phyloP scores from a whole-genome alignment of 2,888 invertebrate species.

The Parnassius orleans region DNA sequence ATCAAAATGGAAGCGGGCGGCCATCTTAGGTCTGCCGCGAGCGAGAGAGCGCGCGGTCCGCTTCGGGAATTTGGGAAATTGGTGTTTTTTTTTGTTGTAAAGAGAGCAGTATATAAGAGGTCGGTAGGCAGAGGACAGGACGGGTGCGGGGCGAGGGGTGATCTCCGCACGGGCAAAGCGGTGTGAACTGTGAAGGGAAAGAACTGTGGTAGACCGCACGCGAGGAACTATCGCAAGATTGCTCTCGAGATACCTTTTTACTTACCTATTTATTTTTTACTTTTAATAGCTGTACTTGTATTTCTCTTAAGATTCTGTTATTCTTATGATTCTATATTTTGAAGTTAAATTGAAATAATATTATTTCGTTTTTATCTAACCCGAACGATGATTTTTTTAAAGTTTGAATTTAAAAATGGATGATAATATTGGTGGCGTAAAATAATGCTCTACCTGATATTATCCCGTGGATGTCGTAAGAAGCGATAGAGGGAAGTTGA shows the following conservation, averaged over 20 bases:
- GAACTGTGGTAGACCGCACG: constrained; percentile 55
- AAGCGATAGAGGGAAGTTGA: too few relatives aligned
- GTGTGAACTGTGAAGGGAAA: constrained; percentile 81
- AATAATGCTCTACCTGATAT: too few relatives aligned
- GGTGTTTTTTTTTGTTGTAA: constrained; percentile 79
- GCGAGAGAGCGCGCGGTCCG: constrained; percentile 72
- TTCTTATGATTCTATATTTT: too few relatives aligned
- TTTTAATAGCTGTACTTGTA: too few relatives aligned
- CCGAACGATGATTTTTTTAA: too few relatives aligned
- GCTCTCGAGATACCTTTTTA: constrained; percentile 46
- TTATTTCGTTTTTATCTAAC: too few relatives aligned
- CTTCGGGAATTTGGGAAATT: constrained; percentile 80
- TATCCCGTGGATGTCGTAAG: too few relatives aligned
- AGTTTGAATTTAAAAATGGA: too few relatives aligned
- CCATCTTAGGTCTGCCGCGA: constrained; percentile 78
- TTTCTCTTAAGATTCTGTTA: too few relatives aligned
- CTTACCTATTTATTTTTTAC: background rate
- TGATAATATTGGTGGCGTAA: too few relatives aligned
- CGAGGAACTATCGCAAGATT: constrained; percentile 43
- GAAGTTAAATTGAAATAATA: too few relatives aligned
- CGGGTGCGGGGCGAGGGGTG: constrained; percentile 54
- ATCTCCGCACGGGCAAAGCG: constrained; percentile 75
- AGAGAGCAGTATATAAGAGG: constrained; percentile 80
- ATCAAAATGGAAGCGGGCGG: constrained; percentile 79
- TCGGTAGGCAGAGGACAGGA: constrained; percentile 73